Conservation (phyloP, 2,888 invertebrate genomes). For the Drosophila colorata region DNA sequence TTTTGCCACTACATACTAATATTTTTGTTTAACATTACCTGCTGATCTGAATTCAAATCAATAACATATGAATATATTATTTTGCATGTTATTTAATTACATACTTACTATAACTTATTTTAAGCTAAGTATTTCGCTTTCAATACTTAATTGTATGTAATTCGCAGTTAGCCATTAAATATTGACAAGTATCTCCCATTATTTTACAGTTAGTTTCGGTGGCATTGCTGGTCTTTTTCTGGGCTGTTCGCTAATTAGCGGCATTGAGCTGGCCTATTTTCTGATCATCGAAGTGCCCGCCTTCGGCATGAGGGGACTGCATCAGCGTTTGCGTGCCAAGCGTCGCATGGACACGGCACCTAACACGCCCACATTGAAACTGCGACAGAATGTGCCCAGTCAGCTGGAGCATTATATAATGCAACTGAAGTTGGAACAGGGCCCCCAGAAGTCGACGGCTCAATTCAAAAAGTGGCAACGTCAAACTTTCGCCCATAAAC, state of each 20-base stretch:
- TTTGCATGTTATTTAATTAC: too few relatives aligned
- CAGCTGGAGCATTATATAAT: slow-evolving; percentile 70
- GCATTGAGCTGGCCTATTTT: slow-evolving; percentile 85
- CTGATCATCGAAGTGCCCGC: slow-evolving; percentile 79
- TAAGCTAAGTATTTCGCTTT: too few relatives aligned
- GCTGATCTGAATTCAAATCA: too few relatives aligned
- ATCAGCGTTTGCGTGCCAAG: slow-evolving; percentile 38
- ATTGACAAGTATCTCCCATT: neutral
- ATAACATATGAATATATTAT: too few relatives aligned
- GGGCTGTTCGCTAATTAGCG: slow-evolving; percentile 86
- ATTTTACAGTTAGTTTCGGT: slow-evolving; percentile 85
- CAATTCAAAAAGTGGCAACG: slow-evolving; percentile 66
- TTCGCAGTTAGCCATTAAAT: too few relatives aligned
- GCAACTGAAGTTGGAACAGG: slow-evolving; percentile 56
- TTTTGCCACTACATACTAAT: too few relatives aligned
- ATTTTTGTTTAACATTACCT: too few relatives aligned
- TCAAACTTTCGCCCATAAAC: slow-evolving; percentile 62
- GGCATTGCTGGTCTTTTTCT: slow-evolving; percentile 86
- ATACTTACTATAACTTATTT: too few relatives aligned
- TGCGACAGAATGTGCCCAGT: slow-evolving; percentile 52
- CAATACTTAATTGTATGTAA: too few relatives aligned
- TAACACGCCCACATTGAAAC: slow-evolving; percentile 53
- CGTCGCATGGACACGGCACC: slow-evolving; percentile 23
- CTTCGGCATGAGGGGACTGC: slow-evolving; percentile 54
- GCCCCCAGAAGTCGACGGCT: slow-evolving; percentile 19